Conservation (phyloP, 2,888 invertebrate genomes). For the Stenichneumon culpator region DNA sequence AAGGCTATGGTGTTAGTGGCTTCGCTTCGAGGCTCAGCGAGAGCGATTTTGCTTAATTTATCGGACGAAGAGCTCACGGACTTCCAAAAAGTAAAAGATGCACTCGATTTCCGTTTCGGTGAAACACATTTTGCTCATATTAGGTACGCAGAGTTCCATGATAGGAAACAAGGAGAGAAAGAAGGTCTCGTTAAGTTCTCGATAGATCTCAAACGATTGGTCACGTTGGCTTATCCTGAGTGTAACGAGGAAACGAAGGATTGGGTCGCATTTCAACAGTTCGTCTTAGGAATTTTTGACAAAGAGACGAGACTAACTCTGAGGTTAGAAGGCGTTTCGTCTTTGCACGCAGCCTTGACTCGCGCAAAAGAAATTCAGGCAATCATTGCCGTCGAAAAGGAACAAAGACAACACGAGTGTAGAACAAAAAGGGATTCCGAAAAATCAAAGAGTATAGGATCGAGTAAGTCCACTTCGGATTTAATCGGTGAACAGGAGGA, state of each 20-base stretch:
- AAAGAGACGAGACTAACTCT: not conserved
- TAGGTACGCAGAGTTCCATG: no score
- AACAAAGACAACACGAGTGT: not conserved
- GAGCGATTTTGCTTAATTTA: no score
- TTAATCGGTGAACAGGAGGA: not conserved
- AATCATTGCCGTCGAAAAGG: not conserved
- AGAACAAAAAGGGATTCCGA: not conserved
- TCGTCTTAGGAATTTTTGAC: not conserved
- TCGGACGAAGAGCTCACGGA: not conserved
- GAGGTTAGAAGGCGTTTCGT: conserved; percentile 4
- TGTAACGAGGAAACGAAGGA: no score
- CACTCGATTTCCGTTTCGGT: not conserved
- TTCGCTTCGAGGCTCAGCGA: not conserved
- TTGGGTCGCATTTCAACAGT: not conserved
- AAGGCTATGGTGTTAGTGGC: not conserved
- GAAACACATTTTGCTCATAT: not conserved
- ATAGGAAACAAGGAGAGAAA: not conserved
- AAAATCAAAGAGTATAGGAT: not conserved
- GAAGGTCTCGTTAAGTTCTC: not conserved
- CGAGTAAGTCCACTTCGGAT: not conserved
- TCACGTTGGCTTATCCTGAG: not conserved
- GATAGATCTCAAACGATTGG: conserved; percentile 4
- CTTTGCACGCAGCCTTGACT: not conserved
- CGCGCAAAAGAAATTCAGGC: not conserved
- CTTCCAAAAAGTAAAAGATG: conserved; percentile 3